Conservation (phyloP, 2,113 vertebrate species). For the Notarius lentiginosus region DNA sequence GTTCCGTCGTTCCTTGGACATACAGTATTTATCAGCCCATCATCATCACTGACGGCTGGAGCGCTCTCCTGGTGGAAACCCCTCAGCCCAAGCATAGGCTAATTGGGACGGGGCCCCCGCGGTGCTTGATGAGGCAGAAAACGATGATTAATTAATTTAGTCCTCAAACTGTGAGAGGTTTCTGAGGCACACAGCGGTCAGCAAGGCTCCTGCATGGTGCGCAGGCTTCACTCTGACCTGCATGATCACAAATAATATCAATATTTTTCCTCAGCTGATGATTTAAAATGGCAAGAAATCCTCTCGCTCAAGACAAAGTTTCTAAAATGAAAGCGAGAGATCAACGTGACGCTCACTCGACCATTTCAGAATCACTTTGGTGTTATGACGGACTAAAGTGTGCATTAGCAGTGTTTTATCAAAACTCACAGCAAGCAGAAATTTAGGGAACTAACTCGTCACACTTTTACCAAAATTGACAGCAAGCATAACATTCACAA, state of each 20-base stretch:
- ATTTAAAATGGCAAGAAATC: not conserved
- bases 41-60: constrained; percentile 57
- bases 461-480: not conserved
- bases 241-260: constrained; percentile 1
- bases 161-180: constrained; percentile 93
- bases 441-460: not conserved
- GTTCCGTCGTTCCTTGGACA: constrained; percentile 2
- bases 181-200: constrained; percentile 96
- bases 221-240: constrained; percentile 86
- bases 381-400: not conserved
- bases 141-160: constrained; percentile 99
- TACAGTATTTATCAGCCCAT: constrained; percentile 76
- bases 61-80: constrained; percentile 88
- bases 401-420: not conserved
- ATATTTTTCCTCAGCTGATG: not conserved
- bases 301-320: not conserved
- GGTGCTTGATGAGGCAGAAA: constrained; percentile 99
- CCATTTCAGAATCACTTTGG: not conserved
- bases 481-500: too few relatives aligned
- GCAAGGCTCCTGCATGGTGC: constrained; percentile 65
- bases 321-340: not conserved
- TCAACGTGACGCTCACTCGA: not conserved
- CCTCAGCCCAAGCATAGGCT: constrained; percentile 88
- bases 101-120: constrained; percentile 82
- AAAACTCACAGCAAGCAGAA: too few relatives aligned